Percentiles rank a stretch among this genome's conserved stretches.
Conservation (phyloP, 1,140 invertebrate genomes). For the Drosophila sproati region DNA sequence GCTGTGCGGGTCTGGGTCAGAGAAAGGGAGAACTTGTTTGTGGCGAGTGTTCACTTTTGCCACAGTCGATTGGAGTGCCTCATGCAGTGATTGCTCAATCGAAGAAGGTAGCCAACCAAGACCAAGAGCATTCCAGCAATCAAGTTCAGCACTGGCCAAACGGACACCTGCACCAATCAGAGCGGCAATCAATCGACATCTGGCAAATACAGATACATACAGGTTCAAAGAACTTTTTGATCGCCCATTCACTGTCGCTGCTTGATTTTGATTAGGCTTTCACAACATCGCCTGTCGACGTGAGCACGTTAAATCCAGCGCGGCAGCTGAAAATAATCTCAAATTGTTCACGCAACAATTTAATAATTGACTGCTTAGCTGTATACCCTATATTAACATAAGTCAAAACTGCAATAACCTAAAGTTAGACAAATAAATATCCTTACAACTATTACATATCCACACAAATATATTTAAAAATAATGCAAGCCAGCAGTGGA, state of each 20-base stretch:
- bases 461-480: too few species aligned
- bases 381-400: too few species aligned
- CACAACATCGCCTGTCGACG: slow-evolving; percentile 44
- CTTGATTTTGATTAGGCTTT: slow-evolving; percentile 43
- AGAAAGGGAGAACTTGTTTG: slow-evolving; percentile 71
- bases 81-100: slow-evolving; percentile 51
- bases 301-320: slow-evolving; percentile 9
- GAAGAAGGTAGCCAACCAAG: slow-evolving; percentile 32
- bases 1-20: slow-evolving; percentile 71
- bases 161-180: slow-evolving; percentile 29
- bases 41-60: slow-evolving; percentile 62
- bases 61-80: slow-evolving; percentile 34
- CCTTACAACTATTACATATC: too few species aligned
- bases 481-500: too few species aligned
- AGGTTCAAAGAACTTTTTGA: slow-evolving; percentile 61
- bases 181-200: slow-evolving; percentile 38
- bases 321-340: neutral
- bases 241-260: slow-evolving; percentile 37
- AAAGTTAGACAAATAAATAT: too few species aligned
- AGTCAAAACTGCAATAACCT: too few species aligned
- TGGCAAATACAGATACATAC: slow-evolving; percentile 10
- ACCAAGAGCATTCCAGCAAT: slow-evolving; percentile 5
- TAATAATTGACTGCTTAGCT: neutral
- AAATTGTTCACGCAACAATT: slow-evolving; percentile 1
- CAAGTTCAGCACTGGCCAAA: slow-evolving; percentile 26